Conservation (phyloP, 2,797 vertebrate species). For the Protonibea diacanthus region DNA sequence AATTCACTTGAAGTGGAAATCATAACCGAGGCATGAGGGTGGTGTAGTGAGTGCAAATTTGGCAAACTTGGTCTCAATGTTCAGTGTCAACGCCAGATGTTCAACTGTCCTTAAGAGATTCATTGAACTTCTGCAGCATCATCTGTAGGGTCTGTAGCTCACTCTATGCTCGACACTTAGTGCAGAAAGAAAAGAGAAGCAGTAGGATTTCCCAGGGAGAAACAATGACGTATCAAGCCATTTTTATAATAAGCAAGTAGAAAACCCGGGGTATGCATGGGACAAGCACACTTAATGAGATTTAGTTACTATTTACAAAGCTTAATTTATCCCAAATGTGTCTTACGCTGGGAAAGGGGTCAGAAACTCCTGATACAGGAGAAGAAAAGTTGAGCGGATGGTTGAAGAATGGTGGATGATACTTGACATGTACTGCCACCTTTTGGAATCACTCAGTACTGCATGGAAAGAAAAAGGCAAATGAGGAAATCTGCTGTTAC, state of each 20-base stretch:
- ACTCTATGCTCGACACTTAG: background rate
- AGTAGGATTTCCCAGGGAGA: slow-evolving; percentile 1
- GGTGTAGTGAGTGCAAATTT: background rate
- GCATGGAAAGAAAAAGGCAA: background rate
- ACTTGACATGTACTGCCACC: slow-evolving; percentile 59
- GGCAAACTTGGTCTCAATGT: background rate
- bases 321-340: slow-evolving; percentile 34
- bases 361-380: background rate
- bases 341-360: slow-evolving; percentile 8
- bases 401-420: background rate
- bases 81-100: slow-evolving; percentile 1
- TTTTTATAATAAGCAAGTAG: background rate
- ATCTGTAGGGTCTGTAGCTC: background rate
- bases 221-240: background rate
- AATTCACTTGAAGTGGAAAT: slow-evolving; percentile 39
- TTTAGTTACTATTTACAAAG: slow-evolving; percentile 15
- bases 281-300: slow-evolving; percentile 9
- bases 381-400: slow-evolving; percentile 2
- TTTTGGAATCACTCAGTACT: slow-evolving; percentile 39
- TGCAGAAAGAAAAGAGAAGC: background rate
- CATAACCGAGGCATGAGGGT: slow-evolving; percentile 4
- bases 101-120: background rate
- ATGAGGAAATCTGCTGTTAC: background rate
- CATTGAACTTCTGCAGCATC: background rate
- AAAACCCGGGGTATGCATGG: background rate